A percentile compares a stretch with the other conserved stretches of the same genome.
Conservation (phyloP, 2,888 invertebrate genomes). For the Himalopsyche kuldschensis region DNA sequence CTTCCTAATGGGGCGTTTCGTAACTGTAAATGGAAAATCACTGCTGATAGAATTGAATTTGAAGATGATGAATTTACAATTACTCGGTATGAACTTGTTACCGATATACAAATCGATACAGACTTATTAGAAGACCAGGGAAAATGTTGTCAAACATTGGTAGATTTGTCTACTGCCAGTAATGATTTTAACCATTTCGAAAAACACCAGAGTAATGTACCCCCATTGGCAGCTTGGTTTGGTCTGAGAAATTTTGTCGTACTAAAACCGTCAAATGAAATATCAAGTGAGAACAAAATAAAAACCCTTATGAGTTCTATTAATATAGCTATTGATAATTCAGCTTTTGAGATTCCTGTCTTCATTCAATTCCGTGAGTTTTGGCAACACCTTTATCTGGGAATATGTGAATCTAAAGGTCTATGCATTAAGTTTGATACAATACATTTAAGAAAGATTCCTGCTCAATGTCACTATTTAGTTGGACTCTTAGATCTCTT, state of each 20-base stretch:
- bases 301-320: conserved; percentile 80
- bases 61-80: conserved; percentile 58
- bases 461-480: conserved; percentile 80
- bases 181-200: conserved; percentile 65
- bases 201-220: conserved; percentile 51
- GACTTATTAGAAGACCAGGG: conserved; percentile 42
- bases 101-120: conserved; percentile 36
- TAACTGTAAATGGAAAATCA: conserved; percentile 56
- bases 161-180: conserved; percentile 56
- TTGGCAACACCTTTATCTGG: conserved; percentile 79
- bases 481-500: conserved; percentile 83
- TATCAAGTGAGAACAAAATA: conserved; percentile 71
- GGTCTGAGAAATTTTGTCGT: conserved; percentile 83
- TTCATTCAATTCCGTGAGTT: conserved; percentile 84
- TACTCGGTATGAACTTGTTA: conserved; percentile 46
- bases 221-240: conserved; percentile 72
- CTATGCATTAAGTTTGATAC: conserved; percentile 85
- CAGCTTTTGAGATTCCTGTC: conserved; percentile 78
- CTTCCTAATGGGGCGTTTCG: conserved; percentile 52
- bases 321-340: conserved; percentile 80
- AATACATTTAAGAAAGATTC: conserved; percentile 80
- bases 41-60: conserved; percentile 60
- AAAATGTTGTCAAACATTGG: conserved; percentile 55
- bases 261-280: conserved; percentile 65
- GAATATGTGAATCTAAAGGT: conserved; percentile 77